These are phyloP conservation scores for Antechinus flavipes DNA, from an alignment of 2,113 vertebrate species.

Conservation along the genomic window DNA sequence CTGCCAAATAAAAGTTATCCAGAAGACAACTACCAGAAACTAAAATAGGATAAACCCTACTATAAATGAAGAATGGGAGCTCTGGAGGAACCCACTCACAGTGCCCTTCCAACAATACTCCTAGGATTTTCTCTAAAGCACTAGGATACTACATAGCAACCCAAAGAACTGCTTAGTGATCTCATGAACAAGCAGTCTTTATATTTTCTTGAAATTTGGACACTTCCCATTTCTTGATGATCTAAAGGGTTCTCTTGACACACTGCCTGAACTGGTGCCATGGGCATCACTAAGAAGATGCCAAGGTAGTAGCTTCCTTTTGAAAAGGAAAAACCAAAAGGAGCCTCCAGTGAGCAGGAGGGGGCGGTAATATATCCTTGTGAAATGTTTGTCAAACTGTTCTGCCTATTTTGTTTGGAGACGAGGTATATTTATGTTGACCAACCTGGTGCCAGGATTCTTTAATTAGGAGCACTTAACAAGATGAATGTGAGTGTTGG, in stretches of 20 bases:
- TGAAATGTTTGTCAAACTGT: slow-evolving; percentile 45
- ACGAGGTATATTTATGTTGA: slow-evolving; percentile 43
- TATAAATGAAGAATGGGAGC: not conserved
- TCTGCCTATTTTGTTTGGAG: slow-evolving; percentile 46
- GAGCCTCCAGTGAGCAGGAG: slow-evolving; percentile 50
- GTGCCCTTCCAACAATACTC: not conserved
- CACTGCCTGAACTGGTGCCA: slow-evolving; percentile 62
- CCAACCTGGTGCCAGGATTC: slow-evolving; percentile 11
- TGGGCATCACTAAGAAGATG: slow-evolving; percentile 48
- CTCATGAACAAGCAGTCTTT: slow-evolving; percentile 38
- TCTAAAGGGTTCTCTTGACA: slow-evolving; percentile 60
- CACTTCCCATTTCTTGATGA: slow-evolving; percentile 55
- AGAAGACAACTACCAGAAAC: slow-evolving; percentile 44
- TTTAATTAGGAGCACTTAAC: not conserved
- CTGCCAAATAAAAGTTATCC: slow-evolving; percentile 20
- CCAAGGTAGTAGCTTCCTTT: slow-evolving; percentile 64
- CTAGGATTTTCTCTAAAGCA: slow-evolving; percentile 51
- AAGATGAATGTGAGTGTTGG: not conserved
- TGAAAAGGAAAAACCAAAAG: slow-evolving; percentile 44
- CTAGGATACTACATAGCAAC: slow-evolving; percentile 59
- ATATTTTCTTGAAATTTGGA: slow-evolving; percentile 49
- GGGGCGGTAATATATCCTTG: slow-evolving; percentile 49
- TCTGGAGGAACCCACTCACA: slow-evolving; percentile 8
- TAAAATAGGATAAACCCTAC: slow-evolving; percentile 7
- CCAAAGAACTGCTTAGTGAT: not conserved